phyloP scores from a whole-genome alignment of 2,797 vertebrate species.

The Macropus fuliginosus region DNA sequence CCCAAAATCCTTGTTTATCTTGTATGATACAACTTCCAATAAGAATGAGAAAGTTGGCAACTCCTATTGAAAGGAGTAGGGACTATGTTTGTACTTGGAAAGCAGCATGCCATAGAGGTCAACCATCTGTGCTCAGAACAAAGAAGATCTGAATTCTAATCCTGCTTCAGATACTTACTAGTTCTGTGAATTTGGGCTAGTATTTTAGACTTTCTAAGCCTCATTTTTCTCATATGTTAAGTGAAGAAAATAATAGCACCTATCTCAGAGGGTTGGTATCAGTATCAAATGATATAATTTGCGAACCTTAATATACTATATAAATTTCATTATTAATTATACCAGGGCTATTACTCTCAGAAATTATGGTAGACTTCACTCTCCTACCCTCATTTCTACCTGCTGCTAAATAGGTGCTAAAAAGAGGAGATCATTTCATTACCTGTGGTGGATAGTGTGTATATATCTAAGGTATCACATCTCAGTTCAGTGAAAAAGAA shows the following conservation, averaged over 20 bases:
- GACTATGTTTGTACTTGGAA: neutral
- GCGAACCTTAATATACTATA: neutral
- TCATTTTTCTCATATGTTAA: neutral
- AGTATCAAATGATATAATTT: neutral
- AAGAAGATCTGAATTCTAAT: neutral
- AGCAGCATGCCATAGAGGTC: neutral
- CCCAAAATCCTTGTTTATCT: neutral
- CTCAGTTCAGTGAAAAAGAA: neutral
- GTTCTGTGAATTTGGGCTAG: neutral
- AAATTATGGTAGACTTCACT: neutral
- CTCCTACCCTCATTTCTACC: neutral
- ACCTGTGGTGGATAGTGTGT: neutral
- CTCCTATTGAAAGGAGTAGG: neutral
- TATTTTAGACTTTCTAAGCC: neutral
- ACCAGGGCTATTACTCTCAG: neutral
- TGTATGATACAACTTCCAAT: neutral
- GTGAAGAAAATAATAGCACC: neutral
- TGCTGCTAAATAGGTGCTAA: neutral
- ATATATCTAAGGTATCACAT: neutral
- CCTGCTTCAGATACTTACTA: neutral
- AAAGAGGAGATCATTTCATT: neutral
- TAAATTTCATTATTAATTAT: neutral
- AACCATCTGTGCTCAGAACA: neutral
- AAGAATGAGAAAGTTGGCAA: neutral
- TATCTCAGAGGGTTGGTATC: neutral